Base-by-base conservation (phyloP, 2,888 invertebrate species). In the Rhabditoides inermis region DNA sequence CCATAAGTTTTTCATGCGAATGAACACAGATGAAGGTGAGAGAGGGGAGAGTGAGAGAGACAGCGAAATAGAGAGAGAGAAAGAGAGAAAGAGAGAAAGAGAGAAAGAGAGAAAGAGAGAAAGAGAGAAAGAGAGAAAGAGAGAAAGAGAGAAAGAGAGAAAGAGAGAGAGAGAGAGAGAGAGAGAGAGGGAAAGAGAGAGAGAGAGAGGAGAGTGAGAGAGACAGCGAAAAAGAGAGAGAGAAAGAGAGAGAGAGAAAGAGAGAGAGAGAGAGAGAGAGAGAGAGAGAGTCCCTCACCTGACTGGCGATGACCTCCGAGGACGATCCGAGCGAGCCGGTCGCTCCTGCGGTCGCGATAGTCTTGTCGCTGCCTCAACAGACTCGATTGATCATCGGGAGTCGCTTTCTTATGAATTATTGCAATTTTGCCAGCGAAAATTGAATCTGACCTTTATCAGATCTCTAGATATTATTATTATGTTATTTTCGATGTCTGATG, bases 261-360 rank as follows among this genome's bases (percentile, higher is more conserved):
- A 32, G 32, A 32, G 32, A 32, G 32, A 32, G 32, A 32, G 32
- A 7, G 32, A 32, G 32, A n/a, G n/a, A n/a, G n/a, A n/a, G n/a
- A n/a, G n/a, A n/a, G n/a, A n/a, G n/a, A n/a, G n/a, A n/a, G n/a
- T 32, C 15, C 32, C 15, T 51, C 20, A 47, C 46, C 25, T 55
- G 58, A 18, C 39, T 41, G 10, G 60, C 50, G 10, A 50, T 32
- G 20, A 66, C 55, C 41, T 58, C 54, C n/a, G 68, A 59, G 20
- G 54, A 26, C 0, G 66, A 63, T 10, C 56, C 53, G 1, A 58
- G 28, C 2, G 63, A 64, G 18, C 68, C 68, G 4, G 68, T 65
- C 12, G 63, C 68, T 5, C 68, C 68, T 26, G 66, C 68, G 10
- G 53, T 61, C 5, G 60, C 65, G 2, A 49, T 55, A 10, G 56